A percentile compares a stretch with the other conserved stretches of the same genome.
phyloP scores from a whole-genome alignment of 2,888 invertebrate genomes.

The Antheraea assamensis region DNA sequence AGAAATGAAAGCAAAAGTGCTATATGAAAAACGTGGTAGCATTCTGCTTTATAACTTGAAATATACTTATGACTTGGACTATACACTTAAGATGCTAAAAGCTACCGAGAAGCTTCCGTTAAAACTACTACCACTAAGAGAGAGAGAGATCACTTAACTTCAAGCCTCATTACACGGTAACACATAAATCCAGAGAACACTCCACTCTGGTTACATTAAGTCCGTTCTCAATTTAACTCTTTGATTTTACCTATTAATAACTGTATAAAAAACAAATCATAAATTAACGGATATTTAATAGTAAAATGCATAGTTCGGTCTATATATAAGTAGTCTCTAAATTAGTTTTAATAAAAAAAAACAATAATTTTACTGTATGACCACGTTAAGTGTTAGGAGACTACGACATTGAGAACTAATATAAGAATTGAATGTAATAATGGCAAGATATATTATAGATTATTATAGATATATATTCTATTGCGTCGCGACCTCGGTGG shows the following conservation, averaged over 20 bases:
- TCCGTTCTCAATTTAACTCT: background rate
- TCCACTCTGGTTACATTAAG: conserved; percentile 12
- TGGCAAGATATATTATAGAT: no score
- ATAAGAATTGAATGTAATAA: no score
- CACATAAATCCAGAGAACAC: conserved; percentile 36
- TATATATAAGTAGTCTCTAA: no score
- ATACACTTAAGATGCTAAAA: conserved; percentile 27
- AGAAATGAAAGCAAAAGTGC: background rate
- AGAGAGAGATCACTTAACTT: conserved; percentile 44
- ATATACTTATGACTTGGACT: conserved; percentile 18
- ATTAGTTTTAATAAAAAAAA: no score
- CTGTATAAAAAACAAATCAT: background rate
- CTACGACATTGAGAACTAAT: no score
- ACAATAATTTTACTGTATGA: no score
- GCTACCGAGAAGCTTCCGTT: conserved; percentile 35
- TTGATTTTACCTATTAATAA: background rate
- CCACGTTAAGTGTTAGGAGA: no score
- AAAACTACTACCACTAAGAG: conserved; percentile 40
- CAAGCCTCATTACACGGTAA: conserved; percentile 48
- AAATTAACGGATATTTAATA: no score
- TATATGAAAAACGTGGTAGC: background rate
- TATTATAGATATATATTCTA: no score
- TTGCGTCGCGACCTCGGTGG: no score
- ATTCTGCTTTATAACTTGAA: background rate
- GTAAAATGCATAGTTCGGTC: no score